Base-by-base conservation (phyloP, 64 coral and sea anemone species). In the Trachythela sp. region DNA sequence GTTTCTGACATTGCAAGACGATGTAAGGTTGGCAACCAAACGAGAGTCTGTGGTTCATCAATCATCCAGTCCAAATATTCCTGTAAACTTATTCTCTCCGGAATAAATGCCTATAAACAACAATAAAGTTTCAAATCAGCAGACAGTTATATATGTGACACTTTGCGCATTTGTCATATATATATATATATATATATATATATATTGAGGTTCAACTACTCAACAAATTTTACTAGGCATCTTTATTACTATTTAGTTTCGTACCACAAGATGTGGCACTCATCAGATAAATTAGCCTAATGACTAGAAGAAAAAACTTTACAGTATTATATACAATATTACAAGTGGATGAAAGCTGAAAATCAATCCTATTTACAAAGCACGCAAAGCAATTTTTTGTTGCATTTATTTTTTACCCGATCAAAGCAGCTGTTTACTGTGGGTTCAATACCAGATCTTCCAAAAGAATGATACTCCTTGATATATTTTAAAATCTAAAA, bases 41-140 rank as follows among this genome's bases (percentile, higher is more conserved):
- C 95, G 26, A 98, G 92, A 0, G 95, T 98, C 89, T 98, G 95
- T 70, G 95, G 95, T 86, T 98, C 95, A 29, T 93, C 95, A 48
- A 98, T 91, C 95, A 98, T 98, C 95, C 95, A 98, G 27, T 94
- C 91, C 33, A 98, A 84, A 84, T 94, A 98, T 48, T 98, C 95
- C 14, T 91, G 93, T 22, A 88, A n/a, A 20, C 77, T 77, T 51
- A 93, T 88, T 89, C 85, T 90, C 31, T 98, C 91, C n/a, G 90
- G 77, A 50, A 92, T 91, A 32, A 86, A 86, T 20, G 85, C 88
- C 84, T 71, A 32, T 0, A 40, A 71, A 58, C 17, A 36, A 30
- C 10, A 68, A 85, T 36, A 85, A 51, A 84, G 26, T 89, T 88
- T 48, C 15, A 2, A n/a, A n/a, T n/a, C n/a, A n/a, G n/a, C n/a